Conservation (phyloP, 2,113 vertebrate genomes). For the Rana temporaria region DNA sequence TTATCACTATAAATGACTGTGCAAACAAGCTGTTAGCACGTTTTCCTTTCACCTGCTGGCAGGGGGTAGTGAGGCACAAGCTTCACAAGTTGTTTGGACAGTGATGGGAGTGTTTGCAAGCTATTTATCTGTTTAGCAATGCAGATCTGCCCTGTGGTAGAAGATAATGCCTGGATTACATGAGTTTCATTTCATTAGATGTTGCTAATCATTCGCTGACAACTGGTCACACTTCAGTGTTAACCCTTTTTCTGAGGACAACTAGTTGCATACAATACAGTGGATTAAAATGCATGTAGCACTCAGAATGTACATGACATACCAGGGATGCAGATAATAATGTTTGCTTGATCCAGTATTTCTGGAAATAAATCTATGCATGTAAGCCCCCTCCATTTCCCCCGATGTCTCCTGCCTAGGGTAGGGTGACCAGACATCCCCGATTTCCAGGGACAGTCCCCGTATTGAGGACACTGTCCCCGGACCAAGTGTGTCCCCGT, state of each 20-base stretch:
- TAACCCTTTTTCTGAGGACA: slow-evolving; percentile 10
- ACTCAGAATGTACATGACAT: background rate
- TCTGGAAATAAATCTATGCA: too few species aligned
- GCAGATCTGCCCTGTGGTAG: slow-evolving; percentile 21
- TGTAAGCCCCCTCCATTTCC: too few species aligned
- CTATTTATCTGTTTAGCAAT: slow-evolving; percentile 48
- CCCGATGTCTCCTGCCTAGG: too few species aligned
- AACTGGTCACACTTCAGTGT: slow-evolving; percentile 24
- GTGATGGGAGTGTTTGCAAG: slow-evolving; percentile 29
- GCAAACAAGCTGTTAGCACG: slow-evolving; percentile 23
- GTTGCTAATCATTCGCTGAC: slow-evolving; percentile 37
- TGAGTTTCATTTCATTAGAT: slow-evolving; percentile 46
- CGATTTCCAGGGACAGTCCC: too few species aligned
- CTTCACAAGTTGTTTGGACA: slow-evolving; percentile 37
- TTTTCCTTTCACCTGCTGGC: slow-evolving; percentile 11
- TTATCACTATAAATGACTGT: slow-evolving; percentile 16
- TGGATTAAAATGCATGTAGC: background rate
- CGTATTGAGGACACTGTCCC: too few species aligned
- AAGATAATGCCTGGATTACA: slow-evolving; percentile 40
- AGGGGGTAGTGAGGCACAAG: slow-evolving; percentile 18
- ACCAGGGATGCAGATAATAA: too few species aligned
- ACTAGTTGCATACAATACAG: background rate
- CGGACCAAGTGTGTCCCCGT: too few species aligned
- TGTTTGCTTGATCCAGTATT: too few species aligned
- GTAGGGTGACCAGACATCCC: too few species aligned